These are phyloP conservation scores for Microplitis mediator DNA, from an alignment of 1,140 invertebrate species.

Conservation along the genomic window DNA sequence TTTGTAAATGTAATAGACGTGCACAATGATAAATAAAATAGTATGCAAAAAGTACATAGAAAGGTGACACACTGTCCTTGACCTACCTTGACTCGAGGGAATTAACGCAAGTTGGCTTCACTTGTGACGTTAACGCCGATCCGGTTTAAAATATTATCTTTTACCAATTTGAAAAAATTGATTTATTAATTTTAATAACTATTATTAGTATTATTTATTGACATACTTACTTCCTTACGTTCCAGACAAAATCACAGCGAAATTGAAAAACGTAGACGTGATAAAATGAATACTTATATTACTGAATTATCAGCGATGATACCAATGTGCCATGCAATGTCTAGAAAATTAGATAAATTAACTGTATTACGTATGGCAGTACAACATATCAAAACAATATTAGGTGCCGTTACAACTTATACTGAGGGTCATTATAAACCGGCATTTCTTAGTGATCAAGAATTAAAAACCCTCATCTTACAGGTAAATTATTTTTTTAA, in stretches of 20 bases:
- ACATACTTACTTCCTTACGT: constrained; percentile 3
- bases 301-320: constrained; percentile 88
- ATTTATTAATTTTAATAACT: background rate
- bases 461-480: constrained; percentile 81
- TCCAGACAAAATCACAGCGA: constrained; percentile 91
- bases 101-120: constrained; percentile 47
- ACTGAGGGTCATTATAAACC: constrained; percentile 85
- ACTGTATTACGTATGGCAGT: constrained; percentile 94
- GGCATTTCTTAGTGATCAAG: constrained; percentile 86
- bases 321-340: constrained; percentile 92
- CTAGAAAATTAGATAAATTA: constrained; percentile 90
- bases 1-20: background rate
- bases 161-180: background rate
- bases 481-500: constrained; percentile 61
- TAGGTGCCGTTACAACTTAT: constrained; percentile 78
- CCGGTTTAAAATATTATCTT: background rate
- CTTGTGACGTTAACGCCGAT: constrained; percentile 31
- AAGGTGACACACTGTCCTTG: constrained; percentile 52
- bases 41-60: constrained; percentile 29
- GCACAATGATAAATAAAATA: background rate
- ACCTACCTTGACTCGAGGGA: constrained; percentile 46
- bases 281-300: constrained; percentile 97
- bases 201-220: background rate
- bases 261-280: constrained; percentile 90
- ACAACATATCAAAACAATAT: constrained; percentile 85